Evolutionary conservation across 2,113 vertebrate species (phyloP).

Genomic region (Triplophysa dalaica): DNA sequence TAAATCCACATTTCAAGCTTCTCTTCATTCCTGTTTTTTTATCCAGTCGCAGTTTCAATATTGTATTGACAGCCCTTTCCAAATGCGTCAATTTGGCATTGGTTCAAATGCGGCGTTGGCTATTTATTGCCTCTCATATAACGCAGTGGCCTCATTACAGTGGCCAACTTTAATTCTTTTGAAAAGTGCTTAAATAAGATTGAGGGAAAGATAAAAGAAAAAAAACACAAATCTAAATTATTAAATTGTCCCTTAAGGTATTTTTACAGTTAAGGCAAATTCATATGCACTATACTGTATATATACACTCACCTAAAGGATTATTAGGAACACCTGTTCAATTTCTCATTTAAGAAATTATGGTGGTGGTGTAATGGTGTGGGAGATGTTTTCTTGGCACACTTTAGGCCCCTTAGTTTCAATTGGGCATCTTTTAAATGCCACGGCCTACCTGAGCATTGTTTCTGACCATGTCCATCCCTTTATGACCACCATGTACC

Average conservation of each 20-base stretch:
- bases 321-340: too few species aligned
- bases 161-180: slow-evolving; percentile 49
- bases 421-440: too few species aligned
- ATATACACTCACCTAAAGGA: too few species aligned
- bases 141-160: slow-evolving; percentile 52
- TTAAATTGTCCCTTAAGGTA: too few species aligned
- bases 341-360: too few species aligned
- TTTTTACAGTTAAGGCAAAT: neutral
- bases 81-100: slow-evolving; percentile 62
- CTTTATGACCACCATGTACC: too few species aligned
- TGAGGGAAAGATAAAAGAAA: neutral
- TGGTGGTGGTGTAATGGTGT: too few species aligned
- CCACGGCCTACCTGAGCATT: too few species aligned
- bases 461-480: too few species aligned
- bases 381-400: too few species aligned
- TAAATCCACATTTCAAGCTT: neutral
- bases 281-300: neutral
- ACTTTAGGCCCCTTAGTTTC: too few species aligned
- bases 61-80: slow-evolving; percentile 61
- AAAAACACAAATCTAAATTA: neutral
- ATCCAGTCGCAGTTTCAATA: slow-evolving; percentile 42
- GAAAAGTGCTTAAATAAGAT: slow-evolving; percentile 28
- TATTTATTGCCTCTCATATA: slow-evolving; percentile 49
- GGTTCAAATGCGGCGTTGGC: slow-evolving; percentile 49
- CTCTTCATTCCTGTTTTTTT: neutral